Percentiles rank a stretch among this genome's conserved stretches.
phyloP scores from a whole-genome alignment of 2,797 vertebrate species.

The Pseudotriccus pelzelni region DNA sequence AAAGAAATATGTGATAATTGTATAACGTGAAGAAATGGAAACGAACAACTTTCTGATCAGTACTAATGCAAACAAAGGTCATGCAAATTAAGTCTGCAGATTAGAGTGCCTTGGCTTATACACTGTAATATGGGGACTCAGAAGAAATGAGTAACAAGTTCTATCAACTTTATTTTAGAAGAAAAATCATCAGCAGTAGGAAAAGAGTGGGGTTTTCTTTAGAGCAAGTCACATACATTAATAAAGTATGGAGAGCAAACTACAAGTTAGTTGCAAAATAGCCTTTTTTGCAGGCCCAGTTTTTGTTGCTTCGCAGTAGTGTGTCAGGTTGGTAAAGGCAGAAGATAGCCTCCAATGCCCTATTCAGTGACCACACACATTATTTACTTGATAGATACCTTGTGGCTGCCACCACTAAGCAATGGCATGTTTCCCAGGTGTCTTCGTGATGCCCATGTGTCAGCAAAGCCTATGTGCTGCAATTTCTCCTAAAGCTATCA shows the following conservation, averaged over 20 bases:
- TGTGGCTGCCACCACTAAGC: background rate
- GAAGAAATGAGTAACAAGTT: background rate
- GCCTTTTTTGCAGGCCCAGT: background rate
- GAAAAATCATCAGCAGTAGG: background rate
- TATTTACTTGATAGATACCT: background rate
- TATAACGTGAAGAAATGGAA: background rate
- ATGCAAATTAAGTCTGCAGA: background rate
- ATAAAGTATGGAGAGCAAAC: background rate
- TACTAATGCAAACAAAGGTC: background rate
- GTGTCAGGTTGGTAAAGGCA: background rate
- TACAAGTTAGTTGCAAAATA: background rate
- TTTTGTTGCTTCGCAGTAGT: background rate
- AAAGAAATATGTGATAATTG: background rate
- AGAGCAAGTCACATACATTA: background rate
- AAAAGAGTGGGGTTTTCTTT: background rate
- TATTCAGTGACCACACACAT: background rate
- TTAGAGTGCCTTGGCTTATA: background rate
- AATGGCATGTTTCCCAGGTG: background rate
- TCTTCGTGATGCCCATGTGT: background rate
- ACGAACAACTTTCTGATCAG: background rate
- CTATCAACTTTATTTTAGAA: background rate
- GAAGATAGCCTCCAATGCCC: background rate
- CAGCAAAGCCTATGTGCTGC: background rate
- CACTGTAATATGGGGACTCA: accelerated
- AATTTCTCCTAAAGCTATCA: background rate